Evolutionary conservation across 2,113 vertebrate genomes (phyloP).

Genomic region (Alouatta palliata): DNA sequence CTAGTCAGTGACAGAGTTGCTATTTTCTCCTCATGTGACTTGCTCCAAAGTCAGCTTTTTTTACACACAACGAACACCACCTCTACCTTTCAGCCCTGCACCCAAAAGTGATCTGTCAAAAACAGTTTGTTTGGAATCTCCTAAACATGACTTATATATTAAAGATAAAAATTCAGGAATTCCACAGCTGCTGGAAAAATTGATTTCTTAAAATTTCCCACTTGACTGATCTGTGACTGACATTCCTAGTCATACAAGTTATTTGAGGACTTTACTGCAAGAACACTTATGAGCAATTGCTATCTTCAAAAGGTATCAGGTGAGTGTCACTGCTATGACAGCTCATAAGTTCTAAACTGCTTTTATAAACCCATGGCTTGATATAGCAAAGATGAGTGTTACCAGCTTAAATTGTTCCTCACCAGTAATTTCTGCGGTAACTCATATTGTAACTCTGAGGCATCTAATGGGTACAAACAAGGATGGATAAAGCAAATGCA

Average conservation of each 20-base stretch:
- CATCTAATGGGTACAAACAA: neutral
- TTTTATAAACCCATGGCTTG: conserved; percentile 69
- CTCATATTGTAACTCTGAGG: neutral
- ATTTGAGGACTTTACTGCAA: conserved; percentile 63
- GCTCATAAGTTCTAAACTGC: conserved; percentile 70
- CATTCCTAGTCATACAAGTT: conserved; percentile 61
- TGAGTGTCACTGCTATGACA: conserved; percentile 73
- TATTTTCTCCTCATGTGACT: neutral
- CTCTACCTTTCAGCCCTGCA: neutral
- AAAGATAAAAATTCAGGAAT: conserved; percentile 34
- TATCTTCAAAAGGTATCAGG: conserved; percentile 69
- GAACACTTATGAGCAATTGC: conserved; percentile 75
- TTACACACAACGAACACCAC: neutral
- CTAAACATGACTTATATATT: neutral
- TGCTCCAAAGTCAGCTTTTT: neutral
- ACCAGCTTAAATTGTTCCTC: conserved; percentile 47
- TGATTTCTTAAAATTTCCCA: conserved; percentile 62
- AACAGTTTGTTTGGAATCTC: neutral
- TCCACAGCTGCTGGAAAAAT: conserved; percentile 7
- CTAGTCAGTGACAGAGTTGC: neutral
- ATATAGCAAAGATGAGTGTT: conserved; percentile 69
- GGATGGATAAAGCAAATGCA: neutral
- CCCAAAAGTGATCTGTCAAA: neutral
- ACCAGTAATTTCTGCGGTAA: conserved; percentile 17
- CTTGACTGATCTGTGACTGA: conserved; percentile 71